Conservation (phyloP, 2,113 vertebrate genomes). For the Callithrix jacchus region DNA sequence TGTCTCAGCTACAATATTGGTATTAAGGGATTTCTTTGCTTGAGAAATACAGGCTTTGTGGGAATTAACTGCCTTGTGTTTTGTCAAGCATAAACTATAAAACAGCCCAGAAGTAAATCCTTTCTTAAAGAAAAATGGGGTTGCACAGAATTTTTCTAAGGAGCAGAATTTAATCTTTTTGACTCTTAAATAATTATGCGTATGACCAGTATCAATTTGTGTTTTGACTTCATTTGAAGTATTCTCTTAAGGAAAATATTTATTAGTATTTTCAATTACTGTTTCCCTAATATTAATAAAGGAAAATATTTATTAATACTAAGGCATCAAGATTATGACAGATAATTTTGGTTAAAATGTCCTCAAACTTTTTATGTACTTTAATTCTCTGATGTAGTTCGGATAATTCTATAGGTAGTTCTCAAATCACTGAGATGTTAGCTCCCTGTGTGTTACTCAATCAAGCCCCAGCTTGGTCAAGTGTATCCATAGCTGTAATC, state of each 20-base stretch:
- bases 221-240: background rate
- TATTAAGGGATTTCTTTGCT: background rate
- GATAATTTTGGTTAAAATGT: background rate
- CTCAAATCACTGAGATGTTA: background rate
- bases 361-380: background rate
- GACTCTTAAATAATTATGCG: background rate
- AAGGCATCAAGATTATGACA: background rate
- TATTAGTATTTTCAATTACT: too few relatives aligned
- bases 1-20: background rate
- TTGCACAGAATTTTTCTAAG: background rate
- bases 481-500: background rate
- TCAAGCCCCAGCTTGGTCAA: background rate
- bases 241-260: too few relatives aligned
- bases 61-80: background rate
- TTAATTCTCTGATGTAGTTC: background rate
- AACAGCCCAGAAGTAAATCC: background rate
- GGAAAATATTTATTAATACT: background rate
- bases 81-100: background rate
- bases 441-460: background rate
- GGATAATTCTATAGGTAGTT: background rate
- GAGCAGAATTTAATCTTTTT: slow-evolving; percentile 1
- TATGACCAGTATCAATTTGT: background rate
- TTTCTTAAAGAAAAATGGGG: background rate
- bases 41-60: background rate
- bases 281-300: too few relatives aligned